phyloP scores from a whole-genome alignment of 2,113 vertebrate genomes.

The Hyperopisus bebe region DNA sequence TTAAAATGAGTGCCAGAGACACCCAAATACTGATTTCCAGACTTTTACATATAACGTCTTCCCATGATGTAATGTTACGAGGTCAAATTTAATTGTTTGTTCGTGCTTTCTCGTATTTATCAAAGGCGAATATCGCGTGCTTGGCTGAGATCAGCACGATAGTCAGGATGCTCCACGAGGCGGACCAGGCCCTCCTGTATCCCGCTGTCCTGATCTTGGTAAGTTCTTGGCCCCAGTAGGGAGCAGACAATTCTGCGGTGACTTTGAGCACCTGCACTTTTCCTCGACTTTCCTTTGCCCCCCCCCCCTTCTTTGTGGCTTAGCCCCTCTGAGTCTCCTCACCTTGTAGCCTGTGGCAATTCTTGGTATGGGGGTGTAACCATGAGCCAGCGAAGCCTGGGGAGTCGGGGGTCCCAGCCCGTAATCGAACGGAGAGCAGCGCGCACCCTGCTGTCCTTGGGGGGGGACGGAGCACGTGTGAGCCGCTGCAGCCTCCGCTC shows the following conservation, averaged over 20 bases:
- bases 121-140: slow-evolving; percentile 38
- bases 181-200: slow-evolving; percentile 42
- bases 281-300: neutral
- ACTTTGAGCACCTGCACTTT: neutral
- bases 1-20: slow-evolving; percentile 17
- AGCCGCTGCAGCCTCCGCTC: neutral
- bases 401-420: slow-evolving; percentile 8
- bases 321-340: slow-evolving; percentile 1
- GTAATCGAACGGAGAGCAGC: neutral
- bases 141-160: slow-evolving; percentile 39
- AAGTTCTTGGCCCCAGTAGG: slow-evolving; percentile 32
- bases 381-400: slow-evolving; percentile 16
- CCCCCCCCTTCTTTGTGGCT: neutral
- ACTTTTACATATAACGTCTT: neutral
- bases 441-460: neutral
- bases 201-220: slow-evolving; percentile 60
- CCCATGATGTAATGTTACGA: neutral
- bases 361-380: slow-evolving; percentile 21
- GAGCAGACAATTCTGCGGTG: neutral
- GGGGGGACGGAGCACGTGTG: neutral
- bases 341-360: neutral
- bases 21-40: neutral
- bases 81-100: neutral
- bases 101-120: neutral
- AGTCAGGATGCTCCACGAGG: slow-evolving; percentile 37